Percentiles rank a stretch among this genome's conserved stretches.
These are phyloP conservation scores for Mionectes olivaceus DNA, from an alignment of 2,797 vertebrate species.

Conservation along the genomic window DNA sequence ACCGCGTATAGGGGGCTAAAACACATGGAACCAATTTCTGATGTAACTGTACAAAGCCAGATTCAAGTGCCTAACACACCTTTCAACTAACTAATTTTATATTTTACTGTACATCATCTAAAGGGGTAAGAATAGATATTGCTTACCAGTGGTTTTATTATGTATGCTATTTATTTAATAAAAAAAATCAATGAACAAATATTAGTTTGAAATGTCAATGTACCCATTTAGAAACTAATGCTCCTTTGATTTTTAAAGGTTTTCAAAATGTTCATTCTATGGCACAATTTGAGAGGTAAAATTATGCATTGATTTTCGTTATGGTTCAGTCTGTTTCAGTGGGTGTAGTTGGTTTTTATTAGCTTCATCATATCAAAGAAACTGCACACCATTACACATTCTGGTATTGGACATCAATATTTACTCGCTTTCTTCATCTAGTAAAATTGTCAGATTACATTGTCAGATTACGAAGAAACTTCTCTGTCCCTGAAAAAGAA, in stretches of 20 bases:
- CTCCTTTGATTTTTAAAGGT: background rate
- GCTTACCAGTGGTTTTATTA: background rate
- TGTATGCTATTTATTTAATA: background rate
- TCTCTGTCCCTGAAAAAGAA: background rate
- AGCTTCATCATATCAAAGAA: background rate
- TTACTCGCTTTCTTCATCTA: background rate
- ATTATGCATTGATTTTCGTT: background rate
- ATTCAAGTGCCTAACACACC: background rate
- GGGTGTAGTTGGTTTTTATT: background rate
- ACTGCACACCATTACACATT: background rate
- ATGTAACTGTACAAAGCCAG: background rate
- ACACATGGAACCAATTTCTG: background rate
- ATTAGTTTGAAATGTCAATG: background rate
- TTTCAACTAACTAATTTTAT: background rate
- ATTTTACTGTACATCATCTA: rapidly evolving
- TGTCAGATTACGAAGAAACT: background rate
- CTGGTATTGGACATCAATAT: background rate
- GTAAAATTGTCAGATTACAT: background rate
- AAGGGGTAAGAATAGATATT: background rate
- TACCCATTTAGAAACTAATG: background rate
- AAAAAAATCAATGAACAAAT: background rate
- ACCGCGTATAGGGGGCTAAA: background rate
- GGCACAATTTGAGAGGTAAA: background rate
- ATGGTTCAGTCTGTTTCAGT: background rate
- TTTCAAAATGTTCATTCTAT: background rate